phyloP scores from a whole-genome alignment of 1,140 invertebrate genomes.

The Propsilocerus akamusi region DNA sequence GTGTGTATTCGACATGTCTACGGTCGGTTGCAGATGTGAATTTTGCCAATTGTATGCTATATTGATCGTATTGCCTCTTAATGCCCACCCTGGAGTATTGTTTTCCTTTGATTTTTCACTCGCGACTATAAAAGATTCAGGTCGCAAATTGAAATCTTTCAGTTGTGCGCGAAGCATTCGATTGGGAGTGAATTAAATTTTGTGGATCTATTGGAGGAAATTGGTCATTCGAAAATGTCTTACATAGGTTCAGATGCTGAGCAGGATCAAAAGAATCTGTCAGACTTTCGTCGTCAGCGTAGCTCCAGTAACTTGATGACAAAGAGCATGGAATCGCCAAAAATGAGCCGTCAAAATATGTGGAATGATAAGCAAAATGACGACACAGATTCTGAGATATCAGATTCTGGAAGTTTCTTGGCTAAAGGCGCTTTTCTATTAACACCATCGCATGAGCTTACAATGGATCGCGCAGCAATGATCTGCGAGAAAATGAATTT shows the following conservation, averaged over 20 bases:
- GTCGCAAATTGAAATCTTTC: neutral
- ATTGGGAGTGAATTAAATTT: neutral
- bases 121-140: neutral
- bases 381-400: constrained; percentile 43
- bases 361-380: constrained; percentile 26
- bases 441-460: constrained; percentile 64
- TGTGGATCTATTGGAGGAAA: neutral
- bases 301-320: constrained; percentile 16
- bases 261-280: constrained; percentile 16
- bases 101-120: too few species aligned
- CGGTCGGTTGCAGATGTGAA: too few species aligned
- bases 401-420: constrained; percentile 41
- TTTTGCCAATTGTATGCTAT: too few species aligned
- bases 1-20: too few species aligned
- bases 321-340: constrained; percentile 18
- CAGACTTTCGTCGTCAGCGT: constrained; percentile 16
- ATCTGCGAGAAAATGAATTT: constrained; percentile 77
- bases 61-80: too few species aligned
- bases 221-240: constrained; percentile 12
- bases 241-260: constrained; percentile 23
- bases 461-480: constrained; percentile 62
- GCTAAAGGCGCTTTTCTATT: constrained; percentile 61
- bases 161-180: neutral
- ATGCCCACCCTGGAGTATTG: too few species aligned
- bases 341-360: constrained; percentile 18